These are phyloP conservation scores for Oncorhynchus gorbuscha DNA, from an alignment of 2,113 vertebrate species.

Conservation along the genomic window DNA sequence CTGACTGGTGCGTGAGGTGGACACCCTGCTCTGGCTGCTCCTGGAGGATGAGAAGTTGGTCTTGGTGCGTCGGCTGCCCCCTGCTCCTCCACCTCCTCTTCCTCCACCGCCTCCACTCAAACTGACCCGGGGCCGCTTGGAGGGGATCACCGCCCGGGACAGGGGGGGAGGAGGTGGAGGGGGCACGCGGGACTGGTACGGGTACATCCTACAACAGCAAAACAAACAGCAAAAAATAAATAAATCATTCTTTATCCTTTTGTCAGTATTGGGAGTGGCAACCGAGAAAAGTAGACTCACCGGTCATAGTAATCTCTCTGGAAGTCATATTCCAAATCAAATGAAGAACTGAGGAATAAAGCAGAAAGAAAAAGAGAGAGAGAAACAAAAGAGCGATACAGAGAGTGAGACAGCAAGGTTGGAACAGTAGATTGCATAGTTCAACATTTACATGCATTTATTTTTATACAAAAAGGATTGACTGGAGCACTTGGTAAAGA, in stretches of 20 bases:
- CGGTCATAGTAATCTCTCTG: constrained; percentile 89
- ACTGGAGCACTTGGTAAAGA: background rate
- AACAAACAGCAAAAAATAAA: background rate
- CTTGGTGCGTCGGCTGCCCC: constrained; percentile 81
- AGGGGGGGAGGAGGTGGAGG: constrained; percentile 80
- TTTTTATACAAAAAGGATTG: background rate
- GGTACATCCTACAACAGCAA: constrained; percentile 74
- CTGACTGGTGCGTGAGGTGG: constrained; percentile 76
- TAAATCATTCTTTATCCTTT: background rate
- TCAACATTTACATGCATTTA: no score
- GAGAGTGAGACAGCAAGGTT: background rate
- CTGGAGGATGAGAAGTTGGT: constrained; percentile 86
- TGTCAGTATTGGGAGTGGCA: background rate
- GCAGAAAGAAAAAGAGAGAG: background rate
- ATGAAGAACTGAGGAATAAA: constrained; percentile 75
- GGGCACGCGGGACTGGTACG: constrained; percentile 77
- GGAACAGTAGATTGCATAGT: no score
- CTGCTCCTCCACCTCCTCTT: constrained; percentile 71
- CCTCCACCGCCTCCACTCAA: constrained; percentile 74
- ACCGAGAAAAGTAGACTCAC: constrained; percentile 52
- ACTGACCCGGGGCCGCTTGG: constrained; percentile 84
- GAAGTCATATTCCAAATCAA: constrained; percentile 88
- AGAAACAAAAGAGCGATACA: background rate
- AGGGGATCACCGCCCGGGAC: constrained; percentile 80
- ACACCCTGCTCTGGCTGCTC: constrained; percentile 80